Base-by-base conservation (phyloP, 2,888 invertebrate species). In the Xestia ashworthii region DNA sequence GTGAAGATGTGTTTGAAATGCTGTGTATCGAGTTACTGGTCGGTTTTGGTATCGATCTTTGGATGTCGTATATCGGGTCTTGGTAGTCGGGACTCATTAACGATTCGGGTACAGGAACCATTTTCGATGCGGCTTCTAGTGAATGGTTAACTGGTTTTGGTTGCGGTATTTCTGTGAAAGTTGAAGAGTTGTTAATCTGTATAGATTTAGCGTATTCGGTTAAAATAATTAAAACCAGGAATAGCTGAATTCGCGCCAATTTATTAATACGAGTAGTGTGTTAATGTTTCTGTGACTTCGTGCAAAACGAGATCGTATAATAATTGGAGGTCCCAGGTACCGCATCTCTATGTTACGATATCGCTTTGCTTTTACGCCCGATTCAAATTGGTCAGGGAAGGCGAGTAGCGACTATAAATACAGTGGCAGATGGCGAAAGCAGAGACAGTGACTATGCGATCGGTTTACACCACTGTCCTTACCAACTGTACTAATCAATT, bases 61-160 rank as follows among this genome's bases (percentile, higher is more conserved):
- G 96, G 77, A 96, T 94, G 83, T 96, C 96, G 88, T 96, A 97
- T 11, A 97, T 95, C 0, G 97, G 97, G 83, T 97, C 97, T 79
- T 97, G 97, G 92, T 98, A 98, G 92, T 98, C 98, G 0, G 98
- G 98, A 91, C 98, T 98, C 98, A 98, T 98, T 3, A 99, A 95
- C 0, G 98, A 98, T 93, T 99, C 99, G 0, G 98, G 98, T 48
- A 98, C 98, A 0, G 98, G 99, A 0, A 99, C 98, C 97, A 98
- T 98, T 95, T 98, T 98, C 0, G 98, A 98, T 16, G 98, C 98
- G 16, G 98, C 98, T 90, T 98, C 98, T 79, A 99, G 93, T 0
- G 98, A 98, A 68, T 97, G 97, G 89, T 97, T 96, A 3, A 92
- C 91, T 5, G 94, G 93, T 84, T 94, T 96, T 41, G 89, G 81